Evolutionary conservation across 2,888 invertebrate genomes (phyloP), one percentile per base, ranked within the genome.

Genomic region (Incurvaria masculella): DNA sequence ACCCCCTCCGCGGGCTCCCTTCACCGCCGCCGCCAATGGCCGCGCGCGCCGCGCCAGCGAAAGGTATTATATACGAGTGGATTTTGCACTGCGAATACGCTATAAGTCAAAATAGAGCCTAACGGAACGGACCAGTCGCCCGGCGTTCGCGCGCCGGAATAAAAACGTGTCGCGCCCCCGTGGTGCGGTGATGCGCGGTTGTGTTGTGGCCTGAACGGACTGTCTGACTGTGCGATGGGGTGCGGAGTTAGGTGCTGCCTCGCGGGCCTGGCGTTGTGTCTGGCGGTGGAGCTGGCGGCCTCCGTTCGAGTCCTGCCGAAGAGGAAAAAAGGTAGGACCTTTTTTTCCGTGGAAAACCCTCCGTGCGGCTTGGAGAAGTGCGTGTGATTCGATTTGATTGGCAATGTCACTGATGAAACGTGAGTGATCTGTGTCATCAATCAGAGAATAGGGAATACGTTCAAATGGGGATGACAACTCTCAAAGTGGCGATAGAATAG

Each of bases 21-120:
- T 74, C 72, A 68, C 73, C 75, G 72, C 70, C 69, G 69, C 61
- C 54, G 57, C 79, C 79, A 79, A 79, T 79, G 68, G 67, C 68
- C 69, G 71, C 62, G 64, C 68, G 70, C 69, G 65, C 67, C 68
- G 66, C 71, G 67, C 75, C 74, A 78, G 81, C 80, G 78, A 81
- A 81, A 82, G 82, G 81, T 82, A 81, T 82, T 81, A 82, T 81
- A 82, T 81, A 81, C 78, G 73, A 78, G 78, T 79, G 69, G 79
- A 79, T 76, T 80, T 80, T 69, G 80, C 79, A 75, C 72, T 69
- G 75, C 72, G 72, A 74, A 79, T 74, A 73, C 72, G 79, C 79
- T 80, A 79, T 72, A 76, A 80, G 72, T 81, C 75, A 79, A 81
- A 81, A 82, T 81, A 80, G 81, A 81, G 81, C 80, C 79, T 81